Percentiles rank a stretch among this genome's conserved stretches.
Evolutionary conservation across 2,113 vertebrate genomes (phyloP).

Genomic region (Camelus bactrianus): DNA sequence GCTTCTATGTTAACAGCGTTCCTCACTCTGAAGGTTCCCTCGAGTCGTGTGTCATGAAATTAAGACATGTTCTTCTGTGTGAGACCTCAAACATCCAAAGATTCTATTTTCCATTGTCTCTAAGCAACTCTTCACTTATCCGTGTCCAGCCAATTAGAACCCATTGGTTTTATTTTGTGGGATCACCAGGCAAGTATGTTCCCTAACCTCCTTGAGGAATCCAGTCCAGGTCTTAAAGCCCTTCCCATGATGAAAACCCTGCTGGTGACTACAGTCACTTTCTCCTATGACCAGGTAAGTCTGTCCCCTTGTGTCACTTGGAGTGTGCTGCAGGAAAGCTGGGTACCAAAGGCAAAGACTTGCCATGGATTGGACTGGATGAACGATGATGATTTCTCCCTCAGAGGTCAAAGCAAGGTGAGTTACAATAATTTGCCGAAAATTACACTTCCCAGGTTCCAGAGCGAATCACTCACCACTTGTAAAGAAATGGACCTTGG

Average conservation of each 20-base stretch:
- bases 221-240: neutral
- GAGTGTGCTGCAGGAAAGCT: neutral
- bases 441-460: slow-evolving; percentile 53
- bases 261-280: neutral
- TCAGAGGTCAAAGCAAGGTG: slow-evolving; percentile 45
- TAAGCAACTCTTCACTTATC: neutral
- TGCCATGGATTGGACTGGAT: slow-evolving; percentile 14
- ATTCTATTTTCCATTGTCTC: neutral
- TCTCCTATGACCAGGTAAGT: no score
- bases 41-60: neutral
- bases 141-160: neutral
- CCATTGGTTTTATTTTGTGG: neutral
- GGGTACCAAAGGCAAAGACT: neutral
- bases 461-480: slow-evolving; percentile 71
- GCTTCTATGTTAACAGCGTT: neutral
- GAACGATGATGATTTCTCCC: slow-evolving; percentile 54
- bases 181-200: neutral
- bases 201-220: neutral
- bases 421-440: slow-evolving; percentile 58
- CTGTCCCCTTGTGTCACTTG: neutral
- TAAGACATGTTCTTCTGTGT: neutral
- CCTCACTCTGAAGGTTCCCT: neutral
- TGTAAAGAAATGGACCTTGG: slow-evolving; percentile 72
- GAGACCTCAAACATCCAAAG: neutral
- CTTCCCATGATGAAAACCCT: neutral